phyloP scores from a whole-genome alignment of 2,888 invertebrate species.

The Leucoma salicis region DNA sequence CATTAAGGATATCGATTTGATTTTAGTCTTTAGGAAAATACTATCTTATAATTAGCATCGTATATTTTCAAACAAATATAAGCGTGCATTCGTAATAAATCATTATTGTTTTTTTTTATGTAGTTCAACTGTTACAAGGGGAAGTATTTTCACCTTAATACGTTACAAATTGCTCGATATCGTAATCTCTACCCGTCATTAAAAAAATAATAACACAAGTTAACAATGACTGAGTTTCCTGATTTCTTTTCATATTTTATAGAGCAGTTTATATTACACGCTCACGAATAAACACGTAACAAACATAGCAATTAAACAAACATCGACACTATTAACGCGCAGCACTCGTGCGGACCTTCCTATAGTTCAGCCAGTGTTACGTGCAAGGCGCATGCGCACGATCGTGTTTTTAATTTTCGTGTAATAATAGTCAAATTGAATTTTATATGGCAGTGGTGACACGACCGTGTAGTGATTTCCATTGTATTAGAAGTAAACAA shows the following conservation, averaged over 20 bases:
- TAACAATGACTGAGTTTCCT: no score
- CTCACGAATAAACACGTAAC: slow-evolving; percentile 26
- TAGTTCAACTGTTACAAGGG: no score
- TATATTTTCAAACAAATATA: no score
- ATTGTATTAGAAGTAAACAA: slow-evolving; percentile 59
- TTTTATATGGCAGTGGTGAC: slow-evolving; percentile 78
- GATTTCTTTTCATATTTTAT: neutral
- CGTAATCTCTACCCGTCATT: no score
- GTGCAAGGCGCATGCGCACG: slow-evolving; percentile 69
- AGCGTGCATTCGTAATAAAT: no score
- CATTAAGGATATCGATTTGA: no score
- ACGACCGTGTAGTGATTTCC: slow-evolving; percentile 68
- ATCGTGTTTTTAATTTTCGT: slow-evolving; percentile 51
- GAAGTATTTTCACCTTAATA: no score
- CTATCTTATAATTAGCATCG: no score
- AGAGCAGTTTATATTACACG: neutral
- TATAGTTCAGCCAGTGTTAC: slow-evolving; percentile 71
- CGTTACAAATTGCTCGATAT: no score
- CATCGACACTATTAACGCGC: slow-evolving; percentile 35
- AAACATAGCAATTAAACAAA: slow-evolving; percentile 7
- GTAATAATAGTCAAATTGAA: slow-evolving; percentile 41
- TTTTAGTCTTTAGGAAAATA: no score
- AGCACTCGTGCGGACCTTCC: slow-evolving; percentile 57
- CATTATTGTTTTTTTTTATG: no score
- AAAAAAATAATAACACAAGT: no score